Percentiles rank a stretch among this genome's conserved stretches.
These are phyloP conservation scores for Amphilophus citrinellus DNA, from an alignment of 2,113 vertebrate species.

Conservation along the genomic window DNA sequence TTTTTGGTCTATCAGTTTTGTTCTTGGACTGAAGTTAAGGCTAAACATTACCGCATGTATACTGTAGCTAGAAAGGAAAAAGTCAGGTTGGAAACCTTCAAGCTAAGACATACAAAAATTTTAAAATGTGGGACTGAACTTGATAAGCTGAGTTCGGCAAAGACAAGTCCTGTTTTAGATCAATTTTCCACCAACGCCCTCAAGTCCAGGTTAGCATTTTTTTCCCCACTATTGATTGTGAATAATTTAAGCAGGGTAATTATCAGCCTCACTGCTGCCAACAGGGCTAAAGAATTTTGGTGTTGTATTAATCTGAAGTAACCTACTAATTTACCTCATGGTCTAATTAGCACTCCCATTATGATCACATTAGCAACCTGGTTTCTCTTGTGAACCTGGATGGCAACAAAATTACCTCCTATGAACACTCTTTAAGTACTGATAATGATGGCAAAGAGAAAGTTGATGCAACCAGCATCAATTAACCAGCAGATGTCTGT, in stretches of 20 bases:
- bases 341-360: conserved; percentile 12
- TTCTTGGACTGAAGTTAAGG: too few species aligned
- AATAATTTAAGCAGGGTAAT: background rate
- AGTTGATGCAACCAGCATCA: background rate
- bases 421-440: background rate
- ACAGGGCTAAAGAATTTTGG: conserved; percentile 5
- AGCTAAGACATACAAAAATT: background rate
- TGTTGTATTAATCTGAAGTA: conserved; percentile 1
- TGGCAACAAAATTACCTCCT: background rate
- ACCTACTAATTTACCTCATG: conserved; percentile 15
- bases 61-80: background rate
- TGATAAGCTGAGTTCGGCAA: background rate
- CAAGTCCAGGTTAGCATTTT: background rate
- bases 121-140: background rate
- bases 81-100: background rate
- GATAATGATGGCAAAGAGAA: conserved; percentile 11
- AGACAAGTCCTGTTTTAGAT: background rate
- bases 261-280: background rate
- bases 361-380: conserved; percentile 11
- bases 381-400: conserved; percentile 1
- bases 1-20: too few species aligned
- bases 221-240: background rate
- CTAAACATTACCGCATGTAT: too few species aligned
- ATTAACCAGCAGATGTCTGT: background rate
- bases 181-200: background rate